Conservation (phyloP, 2,113 vertebrate genomes). For the Neotoma lepida region DNA sequence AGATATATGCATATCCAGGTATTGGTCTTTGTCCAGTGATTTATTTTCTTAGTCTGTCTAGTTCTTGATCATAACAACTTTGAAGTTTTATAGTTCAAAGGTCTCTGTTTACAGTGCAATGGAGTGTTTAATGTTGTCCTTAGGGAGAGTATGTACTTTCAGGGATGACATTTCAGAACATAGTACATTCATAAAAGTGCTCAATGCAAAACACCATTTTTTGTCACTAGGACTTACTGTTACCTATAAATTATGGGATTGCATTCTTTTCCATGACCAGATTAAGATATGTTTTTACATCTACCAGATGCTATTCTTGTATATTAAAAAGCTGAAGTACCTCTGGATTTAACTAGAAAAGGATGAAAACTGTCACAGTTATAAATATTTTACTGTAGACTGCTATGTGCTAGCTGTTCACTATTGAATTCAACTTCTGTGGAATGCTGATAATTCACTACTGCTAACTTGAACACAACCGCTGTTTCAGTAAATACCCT, state of each 20-base stretch:
- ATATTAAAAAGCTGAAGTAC: slow-evolving; percentile 50
- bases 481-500: slow-evolving; percentile 67
- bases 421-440: slow-evolving; percentile 67
- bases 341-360: slow-evolving; percentile 49
- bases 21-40: slow-evolving; percentile 1
- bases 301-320: slow-evolving; percentile 28
- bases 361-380: slow-evolving; percentile 63
- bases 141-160: not conserved
- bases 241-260: slow-evolving; percentile 34
- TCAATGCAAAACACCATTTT: slow-evolving; percentile 15
- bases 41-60: slow-evolving; percentile 2
- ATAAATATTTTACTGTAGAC: slow-evolving; percentile 70
- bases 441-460: slow-evolving; percentile 65
- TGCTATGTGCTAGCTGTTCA: slow-evolving; percentile 53
- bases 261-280: not conserved
- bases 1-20: slow-evolving; percentile 22
- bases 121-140: slow-evolving; percentile 47
- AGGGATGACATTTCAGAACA: slow-evolving; percentile 42
- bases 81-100: slow-evolving; percentile 51
- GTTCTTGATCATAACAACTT: slow-evolving; percentile 42
- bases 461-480: slow-evolving; percentile 50
- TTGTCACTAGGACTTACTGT: slow-evolving; percentile 56
- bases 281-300: slow-evolving; percentile 41
- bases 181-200: slow-evolving; percentile 53
- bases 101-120: slow-evolving; percentile 26